A percentile compares a stretch with the other conserved stretches of the same genome.
These are phyloP conservation scores for Odontesthes bonariensis DNA, from an alignment of 2,113 vertebrate species.

Conservation along the genomic window DNA sequence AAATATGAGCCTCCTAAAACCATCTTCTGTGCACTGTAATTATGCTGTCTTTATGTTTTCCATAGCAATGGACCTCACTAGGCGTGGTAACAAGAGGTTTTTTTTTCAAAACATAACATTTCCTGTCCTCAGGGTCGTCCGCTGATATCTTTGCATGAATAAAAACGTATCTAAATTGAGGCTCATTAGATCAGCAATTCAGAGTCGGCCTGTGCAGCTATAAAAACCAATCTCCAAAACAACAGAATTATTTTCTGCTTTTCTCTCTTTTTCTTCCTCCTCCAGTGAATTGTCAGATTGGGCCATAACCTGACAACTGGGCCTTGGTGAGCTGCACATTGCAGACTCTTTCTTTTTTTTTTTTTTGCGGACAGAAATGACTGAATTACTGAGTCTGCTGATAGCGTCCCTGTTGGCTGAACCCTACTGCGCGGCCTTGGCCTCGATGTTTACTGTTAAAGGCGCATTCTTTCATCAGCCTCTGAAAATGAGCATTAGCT, in stretches of 20 bases:
- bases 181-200: conserved; percentile 27
- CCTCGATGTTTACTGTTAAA: conserved; percentile 35
- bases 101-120: not conserved
- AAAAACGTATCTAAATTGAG: conserved; percentile 32
- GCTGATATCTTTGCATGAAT: conserved; percentile 4
- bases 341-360: conserved; percentile 29
- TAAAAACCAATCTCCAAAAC: conserved; percentile 34
- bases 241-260: conserved; percentile 30
- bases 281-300: conserved; percentile 66
- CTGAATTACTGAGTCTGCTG: conserved; percentile 41
- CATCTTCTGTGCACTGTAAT: conserved; percentile 41
- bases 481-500: conserved; percentile 36
- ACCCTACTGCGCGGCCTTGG: conserved; percentile 33
- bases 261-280: conserved; percentile 45
- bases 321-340: conserved; percentile 34
- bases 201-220: conserved; percentile 4
- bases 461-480: conserved; percentile 18
- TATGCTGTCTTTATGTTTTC: conserved; percentile 44
- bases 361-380: conserved; percentile 28
- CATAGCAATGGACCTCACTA: conserved; percentile 34
- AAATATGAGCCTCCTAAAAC: conserved; percentile 31
- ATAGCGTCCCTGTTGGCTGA: conserved; percentile 41
- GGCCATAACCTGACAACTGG: conserved; percentile 38
- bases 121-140: not conserved
- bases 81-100: not conserved